phyloP scores from a whole-genome alignment of 2,888 invertebrate genomes.

The Tipula confusa region DNA sequence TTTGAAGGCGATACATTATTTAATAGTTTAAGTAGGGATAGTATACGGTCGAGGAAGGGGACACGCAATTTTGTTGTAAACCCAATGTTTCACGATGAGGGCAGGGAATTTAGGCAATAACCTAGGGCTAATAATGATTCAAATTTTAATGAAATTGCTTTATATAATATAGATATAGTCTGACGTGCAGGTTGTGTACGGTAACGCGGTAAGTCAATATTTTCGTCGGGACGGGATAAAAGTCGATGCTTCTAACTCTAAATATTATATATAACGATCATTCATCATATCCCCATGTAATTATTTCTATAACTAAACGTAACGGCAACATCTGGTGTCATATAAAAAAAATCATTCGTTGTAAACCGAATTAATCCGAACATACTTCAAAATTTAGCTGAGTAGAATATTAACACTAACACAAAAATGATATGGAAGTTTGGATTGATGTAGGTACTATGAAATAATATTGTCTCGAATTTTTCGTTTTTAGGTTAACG shows the following conservation, averaged over 20 bases:
- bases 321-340: not conserved
- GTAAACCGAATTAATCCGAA: not conserved
- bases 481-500: not conserved
- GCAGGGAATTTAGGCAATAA: not conserved
- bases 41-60: slow-evolving; percentile 55
- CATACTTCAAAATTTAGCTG: not conserved
- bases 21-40: slow-evolving; percentile 48
- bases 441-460: not conserved
- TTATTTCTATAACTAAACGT: not conserved
- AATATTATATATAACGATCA: not conserved
- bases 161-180: not conserved
- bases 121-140: not conserved
- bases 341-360: not conserved
- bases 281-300: not conserved
- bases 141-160: not conserved
- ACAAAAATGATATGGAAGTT: too few relatives aligned
- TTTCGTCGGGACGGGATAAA: not conserved
- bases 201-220: slow-evolving; percentile 15
- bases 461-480: not conserved
- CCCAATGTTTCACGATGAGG: slow-evolving; percentile 55
- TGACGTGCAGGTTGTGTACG: not conserved
- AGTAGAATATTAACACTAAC: not conserved
- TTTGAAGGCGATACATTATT: slow-evolving; percentile 49
- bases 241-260: not conserved
- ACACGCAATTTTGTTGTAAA: slow-evolving; percentile 61